A percentile compares a stretch with the other conserved stretches of the same genome.
These are phyloP conservation scores for Hypomecis atomaria DNA, from an alignment of 2,888 invertebrate species.

Conservation along the genomic window DNA sequence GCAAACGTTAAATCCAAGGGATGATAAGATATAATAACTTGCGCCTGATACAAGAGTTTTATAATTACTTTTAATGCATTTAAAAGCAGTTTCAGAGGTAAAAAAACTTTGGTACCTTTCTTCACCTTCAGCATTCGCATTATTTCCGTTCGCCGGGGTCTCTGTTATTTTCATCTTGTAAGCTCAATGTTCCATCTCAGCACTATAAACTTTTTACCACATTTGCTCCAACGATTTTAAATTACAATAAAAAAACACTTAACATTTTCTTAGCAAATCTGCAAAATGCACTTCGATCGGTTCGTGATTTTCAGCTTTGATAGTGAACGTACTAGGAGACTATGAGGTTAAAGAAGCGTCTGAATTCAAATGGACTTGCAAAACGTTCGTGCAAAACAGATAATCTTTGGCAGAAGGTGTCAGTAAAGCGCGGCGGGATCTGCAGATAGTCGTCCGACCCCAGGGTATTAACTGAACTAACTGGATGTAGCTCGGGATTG, in stretches of 20 bases:
- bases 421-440: slow-evolving; percentile 59
- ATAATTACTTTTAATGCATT: no score
- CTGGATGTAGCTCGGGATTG: slow-evolving; percentile 74
- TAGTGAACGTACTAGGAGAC: not conserved
- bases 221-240: not conserved
- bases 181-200: slow-evolving; percentile 31
- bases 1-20: no score
- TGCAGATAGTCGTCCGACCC: slow-evolving; percentile 53
- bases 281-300: not conserved
- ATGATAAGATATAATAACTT: no score
- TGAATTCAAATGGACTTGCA: not conserved
- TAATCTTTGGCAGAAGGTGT: slow-evolving; percentile 19
- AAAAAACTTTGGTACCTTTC: slow-evolving; percentile 47
- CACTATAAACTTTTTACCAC: slow-evolving; percentile 19
- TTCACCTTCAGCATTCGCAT: slow-evolving; percentile 43
- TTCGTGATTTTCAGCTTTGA: not conserved
- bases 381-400: not conserved
- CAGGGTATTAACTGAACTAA: slow-evolving; percentile 69
- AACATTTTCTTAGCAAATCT: not conserved
- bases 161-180: slow-evolving; percentile 72
- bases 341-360: not conserved
- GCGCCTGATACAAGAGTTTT: no score
- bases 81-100: no score
- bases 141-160: slow-evolving; percentile 50
- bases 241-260: not conserved